phyloP scores from a whole-genome alignment of 2,888 invertebrate species.

The Endotricha flammealis region DNA sequence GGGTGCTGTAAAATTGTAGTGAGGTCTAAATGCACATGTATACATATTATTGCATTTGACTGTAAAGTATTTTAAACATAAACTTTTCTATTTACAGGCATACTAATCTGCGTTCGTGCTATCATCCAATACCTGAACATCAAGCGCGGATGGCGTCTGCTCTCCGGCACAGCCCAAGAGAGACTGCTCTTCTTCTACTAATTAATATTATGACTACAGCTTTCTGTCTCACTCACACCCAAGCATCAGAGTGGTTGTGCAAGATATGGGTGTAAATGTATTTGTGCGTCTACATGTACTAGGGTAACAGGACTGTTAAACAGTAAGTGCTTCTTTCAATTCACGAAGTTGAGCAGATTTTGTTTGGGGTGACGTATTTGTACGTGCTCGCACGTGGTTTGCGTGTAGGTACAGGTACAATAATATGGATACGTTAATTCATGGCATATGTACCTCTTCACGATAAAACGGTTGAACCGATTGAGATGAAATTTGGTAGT shows the following conservation, averaged over 20 bases:
- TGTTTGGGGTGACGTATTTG: too few relatives aligned
- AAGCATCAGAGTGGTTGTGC: slow-evolving; percentile 28
- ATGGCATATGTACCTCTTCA: too few relatives aligned
- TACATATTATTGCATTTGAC: too few relatives aligned
- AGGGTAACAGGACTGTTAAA: background rate
- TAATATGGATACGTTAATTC: too few relatives aligned
- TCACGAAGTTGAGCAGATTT: too few relatives aligned
- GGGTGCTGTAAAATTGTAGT: too few relatives aligned
- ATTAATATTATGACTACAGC: slow-evolving; percentile 20
- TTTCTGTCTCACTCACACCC: slow-evolving; percentile 34
- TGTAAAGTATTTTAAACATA: background rate
- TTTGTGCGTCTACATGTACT: slow-evolving; percentile 25
- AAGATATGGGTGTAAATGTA: slow-evolving; percentile 28
- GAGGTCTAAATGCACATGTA: too few relatives aligned
- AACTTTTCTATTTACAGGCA: slow-evolving; percentile 73
- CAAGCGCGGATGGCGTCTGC: slow-evolving; percentile 91
- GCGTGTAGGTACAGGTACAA: too few relatives aligned
- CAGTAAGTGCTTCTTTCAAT: slow-evolving; percentile 5
- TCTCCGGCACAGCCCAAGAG: slow-evolving; percentile 92
- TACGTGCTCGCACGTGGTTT: too few relatives aligned
- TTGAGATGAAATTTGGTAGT: too few relatives aligned
- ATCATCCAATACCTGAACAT: slow-evolving; percentile 93
- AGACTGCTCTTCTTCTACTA: slow-evolving; percentile 92
- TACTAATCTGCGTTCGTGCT: slow-evolving; percentile 91
- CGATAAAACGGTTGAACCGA: too few relatives aligned